Evolutionary conservation across 2,797 vertebrate species (phyloP), one percentile per base, ranked within the genome.

Genomic region (Alectoris magna): DNA sequence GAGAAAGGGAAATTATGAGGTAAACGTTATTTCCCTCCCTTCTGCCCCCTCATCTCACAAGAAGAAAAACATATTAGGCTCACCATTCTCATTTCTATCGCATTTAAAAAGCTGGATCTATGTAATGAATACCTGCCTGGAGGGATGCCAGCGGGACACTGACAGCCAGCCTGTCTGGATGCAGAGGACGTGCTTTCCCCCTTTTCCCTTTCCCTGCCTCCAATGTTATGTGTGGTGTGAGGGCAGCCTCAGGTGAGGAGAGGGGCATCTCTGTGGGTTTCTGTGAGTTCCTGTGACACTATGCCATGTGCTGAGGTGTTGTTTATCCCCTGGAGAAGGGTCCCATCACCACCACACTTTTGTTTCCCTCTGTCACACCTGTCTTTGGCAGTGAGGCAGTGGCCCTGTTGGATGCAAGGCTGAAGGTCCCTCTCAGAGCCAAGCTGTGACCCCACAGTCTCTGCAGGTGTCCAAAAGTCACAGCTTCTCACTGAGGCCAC

Each of bases 1-100:
- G 91, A 96, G 88, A 95, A 94, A 95, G 84, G 97, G 93, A 97
- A 97, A 97, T 94, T 93, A 95, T 97, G 97, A 97, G 96, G 96
- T 95, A 97, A 96, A 97, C 19, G 76, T 73, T 94, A 92, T 71
- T 97, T 94, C 96, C 91, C 94, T 93, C 91, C 87, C 71, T 93
- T 74, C 87, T 95, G 83, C 90, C 86, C 85, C 91, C 86, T 91
- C 93, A 83, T 93, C 92, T 92, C 91, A 70, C 41, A 91, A 92
- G 89, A 95, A 93, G 94, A 97, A 96, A 97, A 97, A 95, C 62
- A 49, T 88, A 94, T 91, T 89, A 94, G 77, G 69, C 84, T 95
- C 91, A 85, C 86, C 69, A 72, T 79, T 93, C 88, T 95, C 94
- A 79, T 87, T 96, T 87, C 80, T 96, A 88, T 88, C 34, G 4